Conservation (phyloP, 2,888 invertebrate species). For the Nezara viridula region DNA sequence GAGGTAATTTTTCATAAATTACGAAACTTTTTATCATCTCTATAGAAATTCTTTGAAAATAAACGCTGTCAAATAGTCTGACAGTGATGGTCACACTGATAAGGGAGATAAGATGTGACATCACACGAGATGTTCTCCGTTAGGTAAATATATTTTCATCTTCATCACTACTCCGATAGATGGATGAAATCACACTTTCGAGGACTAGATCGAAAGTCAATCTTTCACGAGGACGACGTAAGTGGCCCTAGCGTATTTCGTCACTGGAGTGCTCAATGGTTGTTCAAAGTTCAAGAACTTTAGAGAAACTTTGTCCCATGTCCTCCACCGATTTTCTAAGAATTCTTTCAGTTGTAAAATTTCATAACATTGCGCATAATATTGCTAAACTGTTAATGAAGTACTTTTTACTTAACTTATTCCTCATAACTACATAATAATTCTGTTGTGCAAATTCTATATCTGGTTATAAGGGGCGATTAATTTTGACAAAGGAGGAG, state of each 20-base stretch:
- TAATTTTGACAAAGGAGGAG: too few species aligned
- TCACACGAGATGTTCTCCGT: neutral
- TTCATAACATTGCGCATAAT: neutral
- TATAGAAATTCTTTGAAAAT: neutral
- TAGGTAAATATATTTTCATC: conserved; percentile 4
- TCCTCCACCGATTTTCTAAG: neutral
- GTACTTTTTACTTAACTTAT: neutral
- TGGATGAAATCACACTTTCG: conserved; percentile 21
- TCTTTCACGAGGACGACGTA: neutral
- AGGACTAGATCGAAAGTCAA: neutral
- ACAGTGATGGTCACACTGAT: neutral
- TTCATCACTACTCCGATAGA: neutral
- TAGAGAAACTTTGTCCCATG: neutral
- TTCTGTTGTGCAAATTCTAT: too few species aligned
- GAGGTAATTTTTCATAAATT: neutral
- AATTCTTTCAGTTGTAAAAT: neutral
- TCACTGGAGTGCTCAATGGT: conserved; percentile 7
- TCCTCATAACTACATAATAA: too few species aligned
- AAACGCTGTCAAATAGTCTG: neutral
- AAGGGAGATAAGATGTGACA: neutral
- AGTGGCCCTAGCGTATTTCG: neutral
- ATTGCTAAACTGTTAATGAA: neutral
- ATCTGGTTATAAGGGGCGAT: too few species aligned
- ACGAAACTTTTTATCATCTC: neutral
- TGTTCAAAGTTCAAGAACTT: neutral